phyloP scores from a whole-genome alignment of 2,113 vertebrate genomes.

The Lasiurus cinereus region DNA sequence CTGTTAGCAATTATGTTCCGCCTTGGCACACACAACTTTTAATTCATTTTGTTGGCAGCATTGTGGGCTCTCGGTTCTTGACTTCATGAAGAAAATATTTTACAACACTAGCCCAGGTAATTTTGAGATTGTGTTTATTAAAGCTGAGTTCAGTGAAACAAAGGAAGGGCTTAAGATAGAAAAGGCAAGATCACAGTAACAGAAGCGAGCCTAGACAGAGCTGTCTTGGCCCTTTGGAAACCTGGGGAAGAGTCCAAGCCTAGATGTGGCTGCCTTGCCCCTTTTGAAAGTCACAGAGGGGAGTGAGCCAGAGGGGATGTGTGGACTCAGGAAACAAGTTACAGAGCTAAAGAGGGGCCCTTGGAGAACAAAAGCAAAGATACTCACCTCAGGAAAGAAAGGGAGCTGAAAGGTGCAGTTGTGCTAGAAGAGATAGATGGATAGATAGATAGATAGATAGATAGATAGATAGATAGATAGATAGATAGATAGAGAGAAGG shows the following conservation, averaged over 20 bases:
- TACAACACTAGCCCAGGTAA: neutral
- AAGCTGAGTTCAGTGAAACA: neutral
- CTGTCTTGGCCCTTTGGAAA: neutral
- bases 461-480: neutral
- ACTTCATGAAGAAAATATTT: neutral
- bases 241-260: neutral
- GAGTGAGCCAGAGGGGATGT: neutral
- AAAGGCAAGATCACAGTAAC: neutral
- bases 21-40: constrained; percentile 46
- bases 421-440: too few species aligned
- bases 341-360: neutral
- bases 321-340: neutral
- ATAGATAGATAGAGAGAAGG: neutral
- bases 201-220: neutral
- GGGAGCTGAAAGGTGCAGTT: too few species aligned
- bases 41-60: constrained; percentile 24
- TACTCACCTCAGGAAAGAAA: neutral
- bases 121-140: neutral
- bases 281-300: neutral
- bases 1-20: neutral
- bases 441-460: neutral
- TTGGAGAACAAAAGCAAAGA: neutral
- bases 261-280: neutral
- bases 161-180: neutral
- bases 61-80: neutral